Evolutionary conservation across 2,797 vertebrate genomes (phyloP).

Genomic region (Chrosomus eos): DNA sequence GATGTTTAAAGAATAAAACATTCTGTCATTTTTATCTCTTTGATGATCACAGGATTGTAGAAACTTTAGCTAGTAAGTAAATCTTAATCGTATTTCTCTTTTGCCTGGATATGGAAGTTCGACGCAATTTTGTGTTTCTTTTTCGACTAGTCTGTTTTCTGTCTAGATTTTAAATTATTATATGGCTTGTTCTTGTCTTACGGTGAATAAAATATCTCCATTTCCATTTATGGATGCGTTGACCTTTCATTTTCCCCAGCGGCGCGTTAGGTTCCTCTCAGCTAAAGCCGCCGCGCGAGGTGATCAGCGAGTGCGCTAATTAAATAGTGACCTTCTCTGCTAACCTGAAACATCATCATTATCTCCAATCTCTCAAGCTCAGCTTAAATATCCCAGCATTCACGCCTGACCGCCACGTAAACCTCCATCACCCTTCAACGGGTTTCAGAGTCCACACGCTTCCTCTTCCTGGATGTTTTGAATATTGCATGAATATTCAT

Average conservation of each 20-base stretch:
- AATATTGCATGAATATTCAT: constrained; percentile 49
- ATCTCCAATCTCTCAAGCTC: background rate
- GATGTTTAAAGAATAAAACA: constrained; percentile 74
- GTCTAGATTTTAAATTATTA: constrained; percentile 81
- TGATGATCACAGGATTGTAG: constrained; percentile 62
- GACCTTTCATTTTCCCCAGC: constrained; percentile 36
- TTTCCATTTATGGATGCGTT: constrained; percentile 74
- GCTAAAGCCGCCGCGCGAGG: background rate
- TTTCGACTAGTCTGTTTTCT: constrained; percentile 69
- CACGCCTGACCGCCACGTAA: background rate
- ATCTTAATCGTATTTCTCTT: constrained; percentile 76
- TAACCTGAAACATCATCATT: constrained; percentile 20
- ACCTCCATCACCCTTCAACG: background rate
- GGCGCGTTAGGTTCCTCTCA: background rate
- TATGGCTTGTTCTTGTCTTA: constrained; percentile 93
- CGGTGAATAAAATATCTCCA: constrained; percentile 98
- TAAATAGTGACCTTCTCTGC: constrained; percentile 19
- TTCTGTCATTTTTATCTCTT: constrained; percentile 79
- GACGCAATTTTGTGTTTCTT: constrained; percentile 87
- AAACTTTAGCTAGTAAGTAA: constrained; percentile 73
- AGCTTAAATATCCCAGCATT: background rate
- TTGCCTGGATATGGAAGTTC: constrained; percentile 79
- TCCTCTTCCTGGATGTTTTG: constrained; percentile 7
- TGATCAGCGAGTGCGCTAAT: constrained; percentile 16
- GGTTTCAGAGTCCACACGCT: background rate